These are phyloP conservation scores for Rhinolophus sinicus DNA, from an alignment of 2,113 vertebrate species.

Conservation along the genomic window DNA sequence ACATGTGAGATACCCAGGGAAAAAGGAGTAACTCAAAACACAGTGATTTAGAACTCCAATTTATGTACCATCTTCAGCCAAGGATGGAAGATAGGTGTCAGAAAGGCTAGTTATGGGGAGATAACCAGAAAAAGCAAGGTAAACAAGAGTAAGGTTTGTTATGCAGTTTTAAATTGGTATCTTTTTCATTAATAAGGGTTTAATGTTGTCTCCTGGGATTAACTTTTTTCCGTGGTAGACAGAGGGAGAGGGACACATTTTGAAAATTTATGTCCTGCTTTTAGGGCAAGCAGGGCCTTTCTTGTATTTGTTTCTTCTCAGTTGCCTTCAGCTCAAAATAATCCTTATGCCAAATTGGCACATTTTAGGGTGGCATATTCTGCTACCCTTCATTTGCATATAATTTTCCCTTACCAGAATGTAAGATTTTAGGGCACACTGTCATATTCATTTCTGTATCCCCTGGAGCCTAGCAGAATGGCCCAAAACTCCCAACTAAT, in stretches of 20 bases:
- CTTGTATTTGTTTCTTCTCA: not conserved
- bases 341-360: not conserved
- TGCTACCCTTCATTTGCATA: not conserved
- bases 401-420: conserved; percentile 6
- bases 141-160: not conserved
- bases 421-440: not conserved
- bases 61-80: not conserved
- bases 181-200: not conserved
- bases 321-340: not conserved
- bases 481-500: not conserved
- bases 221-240: not conserved
- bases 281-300: not conserved
- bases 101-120: not conserved
- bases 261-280: not conserved
- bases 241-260: not conserved
- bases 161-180: not conserved
- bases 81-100: not conserved
- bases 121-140: not conserved
- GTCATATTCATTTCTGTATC: not conserved
- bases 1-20: not conserved
- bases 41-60: not conserved
- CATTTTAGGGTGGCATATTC: not conserved
- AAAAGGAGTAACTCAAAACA: not conserved
- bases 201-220: not conserved
- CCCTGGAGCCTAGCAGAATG: not conserved